Conservation (phyloP, 2,113 vertebrate species). For the Salvelinus fontinalis region DNA sequence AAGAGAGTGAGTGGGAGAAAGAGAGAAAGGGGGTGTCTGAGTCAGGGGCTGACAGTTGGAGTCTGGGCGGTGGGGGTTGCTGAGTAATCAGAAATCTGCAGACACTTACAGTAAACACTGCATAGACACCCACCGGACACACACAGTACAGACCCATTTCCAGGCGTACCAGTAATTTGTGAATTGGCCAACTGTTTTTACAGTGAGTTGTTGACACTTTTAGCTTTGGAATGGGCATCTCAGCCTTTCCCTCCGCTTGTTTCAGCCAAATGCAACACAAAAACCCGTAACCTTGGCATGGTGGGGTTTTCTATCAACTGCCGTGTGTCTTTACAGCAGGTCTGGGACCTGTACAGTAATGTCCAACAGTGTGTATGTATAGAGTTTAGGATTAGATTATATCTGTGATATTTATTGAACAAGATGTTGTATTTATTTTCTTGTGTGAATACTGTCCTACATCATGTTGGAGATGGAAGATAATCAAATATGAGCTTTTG, state of each 20-base stretch:
- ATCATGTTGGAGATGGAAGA: slow-evolving; percentile 39
- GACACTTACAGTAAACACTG: slow-evolving; percentile 63
- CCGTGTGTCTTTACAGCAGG: slow-evolving; percentile 39
- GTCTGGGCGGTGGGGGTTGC: slow-evolving; percentile 49
- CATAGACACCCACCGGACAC: slow-evolving; percentile 45
- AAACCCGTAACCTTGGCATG: background rate
- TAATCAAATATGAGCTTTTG: slow-evolving; percentile 70
- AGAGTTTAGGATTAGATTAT: slow-evolving; percentile 48
- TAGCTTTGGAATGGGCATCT: background rate
- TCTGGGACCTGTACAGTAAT: background rate
- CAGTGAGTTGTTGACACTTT: background rate
- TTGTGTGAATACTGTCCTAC: slow-evolving; percentile 64
- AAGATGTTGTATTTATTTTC: slow-evolving; percentile 58
- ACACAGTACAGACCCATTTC: slow-evolving; percentile 5
- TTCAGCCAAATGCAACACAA: background rate
- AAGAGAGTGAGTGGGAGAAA: slow-evolving; percentile 36
- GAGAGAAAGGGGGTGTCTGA: slow-evolving; percentile 52
- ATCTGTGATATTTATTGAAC: slow-evolving; percentile 77
- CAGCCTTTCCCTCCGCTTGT: background rate
- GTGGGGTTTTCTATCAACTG: background rate
- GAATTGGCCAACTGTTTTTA: background rate
- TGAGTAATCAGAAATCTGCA: slow-evolving; percentile 60
- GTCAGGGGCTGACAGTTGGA: slow-evolving; percentile 55
- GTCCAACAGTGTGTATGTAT: slow-evolving; percentile 25
- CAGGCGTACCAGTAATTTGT: background rate